Evolutionary conservation across 2,797 vertebrate genomes (phyloP), one percentile per base, ranked within the genome.

Genomic region (Malacoraja senta): DNA sequence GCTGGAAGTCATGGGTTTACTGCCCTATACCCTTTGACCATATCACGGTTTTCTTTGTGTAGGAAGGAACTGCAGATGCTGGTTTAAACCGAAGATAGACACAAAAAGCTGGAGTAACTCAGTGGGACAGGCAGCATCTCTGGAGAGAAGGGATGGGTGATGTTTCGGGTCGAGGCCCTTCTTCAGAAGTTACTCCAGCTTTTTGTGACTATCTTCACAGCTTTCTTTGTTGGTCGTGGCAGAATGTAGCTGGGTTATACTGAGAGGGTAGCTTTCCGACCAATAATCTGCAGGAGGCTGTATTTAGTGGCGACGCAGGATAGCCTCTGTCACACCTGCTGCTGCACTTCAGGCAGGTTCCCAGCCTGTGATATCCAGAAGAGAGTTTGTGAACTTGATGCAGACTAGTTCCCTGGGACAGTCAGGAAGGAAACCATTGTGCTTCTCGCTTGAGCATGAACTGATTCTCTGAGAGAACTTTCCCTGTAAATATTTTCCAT

Each of bases 201-300:
- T 53, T 53, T 53, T 53, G 44, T 53, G 44, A 53, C 44, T 53
- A 53, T 53, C 6, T 6, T 6, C 44, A 53, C 19, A 68, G 68
- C 65, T 74, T 53, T 74, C 35, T 72, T 71, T 91, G 9, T 35
- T 21, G 35, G 35, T 74, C 68, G 90, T 91, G 38, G 68, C 90
- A 91, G 65, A 9, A 26, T 32, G 65, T 35, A 24, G 86, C 63
- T 53, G 68, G 32, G 35, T 12, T 71, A 44, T 24, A 74, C 13
- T 35, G 24, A 2, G 19, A 96, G 95, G 96, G 96, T 95, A 97
- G 95, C 74, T 8, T 53, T 79, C 95, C 97, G 97, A 98, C 97
- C 97, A 97, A 97, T 97, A 95, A 96, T 94, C 94, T 94, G 21
- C 94, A 93, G 94, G 93, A 94, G 94, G 94, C 94, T 94, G 94